Evolutionary conservation across 2,113 vertebrate genomes (phyloP), one percentile per base, ranked within the genome.

Genomic region (Lepisosteus oculatus): DNA sequence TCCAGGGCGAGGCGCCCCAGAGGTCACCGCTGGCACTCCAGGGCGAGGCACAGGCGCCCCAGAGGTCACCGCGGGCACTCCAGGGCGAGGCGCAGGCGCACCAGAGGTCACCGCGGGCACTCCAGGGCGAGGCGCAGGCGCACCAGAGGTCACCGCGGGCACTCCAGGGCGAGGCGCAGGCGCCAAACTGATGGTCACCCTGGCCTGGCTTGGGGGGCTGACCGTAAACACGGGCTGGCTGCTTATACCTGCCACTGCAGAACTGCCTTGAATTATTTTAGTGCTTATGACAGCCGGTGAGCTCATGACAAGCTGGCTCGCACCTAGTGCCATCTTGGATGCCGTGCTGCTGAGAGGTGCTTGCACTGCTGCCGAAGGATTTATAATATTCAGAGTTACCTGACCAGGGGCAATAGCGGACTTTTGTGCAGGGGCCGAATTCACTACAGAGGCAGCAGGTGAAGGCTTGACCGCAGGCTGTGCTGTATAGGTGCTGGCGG

Each of bases 1-100:
- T n/a, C n/a, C n/a, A n/a, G n/a, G n/a, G n/a, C n/a, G n/a, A 55
- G 79, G 8, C 0, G 81, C n/a, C 29, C 75, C 80, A 15, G 29
- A 0, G 0, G 86, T 61, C 3, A 73, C n/a, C 6, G 69, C 6
- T 1, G 41, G 43, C 57, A 47, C 67, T 13, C 55, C 59, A 3
- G 78, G 8, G 6, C 42, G 77, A 41, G 74, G 67, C 8, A 72
- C 0, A 4, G 87, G 17, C 29, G 72, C 1, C 47, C 5, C 65
- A 43, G 44, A 67, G 8, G 2, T 57, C 7, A 68, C 11, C 12
- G 6, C 51, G n/a, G n/a, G n/a, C n/a, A n/a, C n/a, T n/a, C n/a
- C n/a, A n/a, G n/a, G n/a, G n/a, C n/a, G n/a, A n/a, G n/a, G n/a
- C n/a, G 66, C 59, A 55, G 79, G 8, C 0, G 81, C n/a, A 17